Conservation (phyloP, 2,797 vertebrate species). For the Sebastes vulpes region DNA sequence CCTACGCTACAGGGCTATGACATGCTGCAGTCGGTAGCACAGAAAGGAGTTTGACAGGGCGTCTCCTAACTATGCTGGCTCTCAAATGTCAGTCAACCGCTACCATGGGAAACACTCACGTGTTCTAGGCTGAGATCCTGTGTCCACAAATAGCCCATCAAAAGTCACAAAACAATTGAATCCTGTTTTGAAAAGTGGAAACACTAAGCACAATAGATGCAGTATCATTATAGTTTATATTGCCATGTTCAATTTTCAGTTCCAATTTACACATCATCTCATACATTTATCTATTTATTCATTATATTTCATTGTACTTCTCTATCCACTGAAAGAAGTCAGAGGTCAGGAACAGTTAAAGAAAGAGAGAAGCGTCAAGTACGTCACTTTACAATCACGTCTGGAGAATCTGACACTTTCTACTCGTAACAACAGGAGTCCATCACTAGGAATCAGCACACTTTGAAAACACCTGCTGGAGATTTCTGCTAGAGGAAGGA, state of each 20-base stretch:
- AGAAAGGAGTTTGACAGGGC: background rate
- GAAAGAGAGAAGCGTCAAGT: background rate
- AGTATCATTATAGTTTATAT: too few species aligned
- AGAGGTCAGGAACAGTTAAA: conserved; percentile 17
- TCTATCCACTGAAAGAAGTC: background rate
- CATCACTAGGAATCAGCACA: conserved; percentile 61
- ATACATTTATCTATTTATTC: background rate
- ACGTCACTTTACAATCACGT: conserved; percentile 39
- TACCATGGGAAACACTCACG: background rate
- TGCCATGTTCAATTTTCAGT: background rate
- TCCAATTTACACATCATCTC: background rate
- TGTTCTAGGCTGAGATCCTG: background rate
- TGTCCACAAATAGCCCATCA: background rate
- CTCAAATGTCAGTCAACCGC: too few species aligned
- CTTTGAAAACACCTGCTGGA: conserved; percentile 71
- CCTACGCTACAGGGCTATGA: background rate
- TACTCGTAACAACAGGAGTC: conserved; percentile 41
- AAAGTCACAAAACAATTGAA: background rate
- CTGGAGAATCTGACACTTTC: conserved; percentile 39
- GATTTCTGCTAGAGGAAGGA: conserved; percentile 21
- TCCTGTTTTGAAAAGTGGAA: background rate
- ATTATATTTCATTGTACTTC: background rate
- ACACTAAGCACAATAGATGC: background rate
- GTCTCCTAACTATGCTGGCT: too few species aligned
- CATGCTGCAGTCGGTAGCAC: background rate